Evolutionary conservation across 1,140 invertebrate species (phyloP).

Genomic region (Pararge aegeria): DNA sequence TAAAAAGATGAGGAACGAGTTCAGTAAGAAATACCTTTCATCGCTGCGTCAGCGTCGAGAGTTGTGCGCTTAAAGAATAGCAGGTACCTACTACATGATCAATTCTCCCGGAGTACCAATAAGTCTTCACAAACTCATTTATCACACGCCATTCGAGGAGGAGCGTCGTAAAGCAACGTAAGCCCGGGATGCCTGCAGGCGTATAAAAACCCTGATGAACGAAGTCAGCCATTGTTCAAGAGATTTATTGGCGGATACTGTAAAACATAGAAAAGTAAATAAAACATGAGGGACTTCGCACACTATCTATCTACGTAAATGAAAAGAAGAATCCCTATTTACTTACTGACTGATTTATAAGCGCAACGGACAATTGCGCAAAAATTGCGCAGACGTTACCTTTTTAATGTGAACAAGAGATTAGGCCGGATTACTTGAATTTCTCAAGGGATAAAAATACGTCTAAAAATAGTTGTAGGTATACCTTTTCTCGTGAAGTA

Average conservation of each 20-base stretch:
- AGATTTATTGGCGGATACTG: slow-evolving; percentile 40
- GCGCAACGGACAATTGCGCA: too few relatives aligned
- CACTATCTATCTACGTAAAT: slow-evolving; percentile 11
- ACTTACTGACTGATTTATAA: slow-evolving; percentile 5
- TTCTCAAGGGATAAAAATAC: too few relatives aligned
- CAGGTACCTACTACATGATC: neutral
- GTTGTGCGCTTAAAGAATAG: neutral
- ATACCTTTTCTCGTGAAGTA: too few relatives aligned
- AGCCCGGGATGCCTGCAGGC: slow-evolving; percentile 30
- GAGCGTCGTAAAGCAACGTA: slow-evolving; percentile 40
- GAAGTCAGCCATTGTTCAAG: slow-evolving; percentile 31
- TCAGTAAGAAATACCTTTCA: neutral
- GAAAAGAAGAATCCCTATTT: too few relatives aligned
- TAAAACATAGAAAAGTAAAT: slow-evolving; percentile 22
- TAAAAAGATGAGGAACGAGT: too few relatives aligned
- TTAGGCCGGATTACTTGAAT: too few relatives aligned
- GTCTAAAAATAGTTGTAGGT: too few relatives aligned
- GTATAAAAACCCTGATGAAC: slow-evolving; percentile 42
- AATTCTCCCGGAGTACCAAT: slow-evolving; percentile 29
- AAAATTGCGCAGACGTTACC: too few relatives aligned
- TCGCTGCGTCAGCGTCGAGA: neutral
- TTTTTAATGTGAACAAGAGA: too few relatives aligned
- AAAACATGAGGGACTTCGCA: too few relatives aligned
- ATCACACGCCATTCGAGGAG: slow-evolving; percentile 33
- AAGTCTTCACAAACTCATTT: slow-evolving; percentile 38